Base-by-base conservation (phyloP, 2,797 vertebrate genomes). In the Anisognathus igniventris region DNA sequence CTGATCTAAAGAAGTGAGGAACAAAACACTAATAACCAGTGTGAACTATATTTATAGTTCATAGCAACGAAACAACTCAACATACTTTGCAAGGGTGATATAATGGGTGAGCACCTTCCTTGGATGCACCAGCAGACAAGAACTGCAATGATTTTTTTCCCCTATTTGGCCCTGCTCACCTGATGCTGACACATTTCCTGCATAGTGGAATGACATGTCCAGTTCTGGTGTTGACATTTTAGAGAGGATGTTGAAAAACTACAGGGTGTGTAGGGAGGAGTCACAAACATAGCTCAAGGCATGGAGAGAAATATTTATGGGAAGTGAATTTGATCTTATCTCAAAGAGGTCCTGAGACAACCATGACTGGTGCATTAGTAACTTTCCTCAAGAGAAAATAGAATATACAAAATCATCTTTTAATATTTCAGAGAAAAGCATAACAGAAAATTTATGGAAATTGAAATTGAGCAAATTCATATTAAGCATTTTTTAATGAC, bases 191-290 rank as follows among this genome's bases (percentile, higher is more conserved):
- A 56, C 1, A 0, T 82, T 81, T 91, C 71, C 64, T 74, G 37
- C 33, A 27, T 40, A 30, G 20, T 65, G 42, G 50, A 93, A 92
- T 88, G 61, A 35, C 23, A 37, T 67, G 47, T 72, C 68, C 70
- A 92, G 61, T 93, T 80, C 92, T 90, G 31, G 39, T 91, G 87
- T 23, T 86, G 90, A 93, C 40, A 56, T 86, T 92, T 78, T 37
- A 68, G 81, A 92, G 54, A 91, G 87, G 89, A 90, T 90, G 78
- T 92, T 90, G 90, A 88, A 96, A 94, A 95, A 56, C 53, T 80
- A 88, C 61, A 51, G 68, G 10, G 51, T 54, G 35, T 75, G 7
- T 67, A 86, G 54, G 76, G 39, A 94, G 47, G 54, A 92, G 79
- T 47, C 54, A 88, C 61, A 94, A 96, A 90, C 62, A 68, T 53